Evolutionary conservation across 2,888 invertebrate species (phyloP).

Genomic region (Mystacides longicornis): DNA sequence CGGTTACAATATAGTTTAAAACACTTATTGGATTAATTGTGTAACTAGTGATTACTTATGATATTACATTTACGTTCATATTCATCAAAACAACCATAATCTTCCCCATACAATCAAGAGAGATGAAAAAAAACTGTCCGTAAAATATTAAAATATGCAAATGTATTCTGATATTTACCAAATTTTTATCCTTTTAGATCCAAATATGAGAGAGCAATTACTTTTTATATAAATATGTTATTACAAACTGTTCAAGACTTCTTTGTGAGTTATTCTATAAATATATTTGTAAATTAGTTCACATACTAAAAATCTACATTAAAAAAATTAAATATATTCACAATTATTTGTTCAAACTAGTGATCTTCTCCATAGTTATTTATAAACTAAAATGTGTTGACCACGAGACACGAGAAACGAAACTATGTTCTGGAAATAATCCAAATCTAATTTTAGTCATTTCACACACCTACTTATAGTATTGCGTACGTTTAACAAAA

Average conservation of each 20-base stretch:
- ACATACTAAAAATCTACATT: background rate
- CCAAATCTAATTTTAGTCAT: constrained; percentile 10
- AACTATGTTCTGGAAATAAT: constrained; percentile 7
- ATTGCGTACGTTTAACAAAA: too few relatives aligned
- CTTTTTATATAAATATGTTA: background rate
- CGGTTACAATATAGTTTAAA: too few relatives aligned
- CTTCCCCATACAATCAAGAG: too few relatives aligned
- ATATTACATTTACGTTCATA: too few relatives aligned
- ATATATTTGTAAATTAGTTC: background rate
- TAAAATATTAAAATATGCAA: too few relatives aligned
- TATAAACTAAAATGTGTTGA: constrained; percentile 11
- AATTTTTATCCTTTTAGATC: too few relatives aligned
- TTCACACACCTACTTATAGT: constrained; percentile 5
- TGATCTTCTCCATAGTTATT: constrained; percentile 1
- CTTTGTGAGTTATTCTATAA: background rate
- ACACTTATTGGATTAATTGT: too few relatives aligned
- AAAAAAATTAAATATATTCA: background rate
- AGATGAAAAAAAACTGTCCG: too few relatives aligned
- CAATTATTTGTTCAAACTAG: constrained; percentile 1
- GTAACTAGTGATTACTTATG: too few relatives aligned
- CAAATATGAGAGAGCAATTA: too few relatives aligned
- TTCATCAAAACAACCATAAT: too few relatives aligned
- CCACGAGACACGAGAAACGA: constrained; percentile 12
- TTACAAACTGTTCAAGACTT: background rate
- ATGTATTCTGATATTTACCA: too few relatives aligned